Evolutionary conservation across 2,888 invertebrate genomes (phyloP), one percentile per base, ranked within the genome.

Genomic region (Alcis repandata): DNA sequence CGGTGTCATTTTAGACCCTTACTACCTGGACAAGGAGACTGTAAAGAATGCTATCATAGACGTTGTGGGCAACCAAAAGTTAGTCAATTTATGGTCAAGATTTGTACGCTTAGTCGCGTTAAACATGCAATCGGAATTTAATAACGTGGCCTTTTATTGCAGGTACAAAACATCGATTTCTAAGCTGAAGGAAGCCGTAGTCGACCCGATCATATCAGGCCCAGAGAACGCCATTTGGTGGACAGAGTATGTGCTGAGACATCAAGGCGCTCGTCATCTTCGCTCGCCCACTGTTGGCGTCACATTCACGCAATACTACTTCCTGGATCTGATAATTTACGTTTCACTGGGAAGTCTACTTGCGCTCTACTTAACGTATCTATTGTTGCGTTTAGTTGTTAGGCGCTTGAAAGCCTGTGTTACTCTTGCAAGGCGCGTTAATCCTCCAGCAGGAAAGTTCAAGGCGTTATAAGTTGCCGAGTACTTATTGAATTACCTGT

Each of bases 181-280:
- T 0, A 79, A 77, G 41, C 69, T 92, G 32, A 91, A 80, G 49
- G 73, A 73, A 7, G 78, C 74, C 49, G 80, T 86, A 2, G 76
- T 84, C 17, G 85, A 89, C 64, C 82, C 87, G 1, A 59, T 85
- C 1, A 75, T 90, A 71, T 91, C 92, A 20, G 92, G 91, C 1
- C 91, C 92, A 1, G 93, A 94, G 43, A 86, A 87, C 51, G 94
- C 94, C 0, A 75, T 94, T 0, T 91, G 91, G 89, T 94, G 94
- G 94, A 94, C 94, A 2, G 94, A 94, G 65, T 94, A 94, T 71
- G 88, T 94, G 8, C 69, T 94, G 13, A 86, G 89, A 19, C 87
- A 94, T 63, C 79, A 86, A 20, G 92, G 92, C 0, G 91, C 93
- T 0, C 80, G 80, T 7, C 89, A 91, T 69, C 82, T 94, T 7